These are phyloP conservation scores for Aeoliscus strigatus DNA, from an alignment of 2,797 vertebrate species.

Conservation along the genomic window DNA sequence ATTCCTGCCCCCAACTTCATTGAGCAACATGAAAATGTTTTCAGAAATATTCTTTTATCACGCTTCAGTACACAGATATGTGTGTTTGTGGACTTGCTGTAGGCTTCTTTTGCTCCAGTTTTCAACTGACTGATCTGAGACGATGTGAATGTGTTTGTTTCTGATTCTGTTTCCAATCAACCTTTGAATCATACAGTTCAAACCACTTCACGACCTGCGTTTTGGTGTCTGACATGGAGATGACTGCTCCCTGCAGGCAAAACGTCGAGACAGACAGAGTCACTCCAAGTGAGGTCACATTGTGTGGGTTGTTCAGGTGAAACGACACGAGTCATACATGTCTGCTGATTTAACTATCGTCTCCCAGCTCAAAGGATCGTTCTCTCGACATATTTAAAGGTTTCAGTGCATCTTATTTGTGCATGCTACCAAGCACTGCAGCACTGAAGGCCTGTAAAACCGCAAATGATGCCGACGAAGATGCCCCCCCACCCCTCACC, in stretches of 20 bases:
- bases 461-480: constrained; percentile 28
- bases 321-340: constrained; percentile 20
- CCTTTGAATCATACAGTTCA: constrained; percentile 25
- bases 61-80: constrained; percentile 8
- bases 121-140: background rate
- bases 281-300: constrained; percentile 33
- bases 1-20: constrained; percentile 55
- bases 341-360: background rate
- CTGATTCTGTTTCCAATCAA: constrained; percentile 8
- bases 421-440: background rate
- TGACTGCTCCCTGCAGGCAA: constrained; percentile 50
- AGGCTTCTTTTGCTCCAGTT: background rate
- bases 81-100: background rate
- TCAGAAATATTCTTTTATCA: constrained; percentile 25
- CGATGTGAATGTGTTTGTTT: constrained; percentile 3
- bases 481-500: constrained; percentile 48
- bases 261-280: constrained; percentile 67
- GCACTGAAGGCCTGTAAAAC: constrained; percentile 18
- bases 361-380: too few relatives aligned
- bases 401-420: background rate
- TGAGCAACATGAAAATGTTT: constrained; percentile 30
- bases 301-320: constrained; percentile 17
- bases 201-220: constrained; percentile 15
- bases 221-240: constrained; percentile 20
- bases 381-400: background rate